Percentiles rank a stretch among this genome's conserved stretches.
These are phyloP conservation scores for Lepus townsendii DNA, from an alignment of 2,797 vertebrate genomes.

Conservation along the genomic window DNA sequence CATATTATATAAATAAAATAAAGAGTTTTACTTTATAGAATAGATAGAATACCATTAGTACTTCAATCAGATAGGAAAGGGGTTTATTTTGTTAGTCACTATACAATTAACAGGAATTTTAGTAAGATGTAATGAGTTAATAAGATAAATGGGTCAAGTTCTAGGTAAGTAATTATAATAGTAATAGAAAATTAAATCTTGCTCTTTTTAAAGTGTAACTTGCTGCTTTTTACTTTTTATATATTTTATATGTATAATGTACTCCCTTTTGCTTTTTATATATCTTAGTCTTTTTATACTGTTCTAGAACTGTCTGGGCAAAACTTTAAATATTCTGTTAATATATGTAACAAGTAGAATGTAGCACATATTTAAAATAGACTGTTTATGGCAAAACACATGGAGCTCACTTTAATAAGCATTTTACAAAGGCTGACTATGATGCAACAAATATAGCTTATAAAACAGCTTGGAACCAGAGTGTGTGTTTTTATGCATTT, in stretches of 20 bases:
- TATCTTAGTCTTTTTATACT: conserved; percentile 33
- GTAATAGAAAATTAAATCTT: conserved; percentile 56
- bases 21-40: not conserved
- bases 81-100: conserved; percentile 6
- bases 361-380: conserved; percentile 73
- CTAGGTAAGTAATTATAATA: conserved; percentile 50
- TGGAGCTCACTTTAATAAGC: conserved; percentile 65
- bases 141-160: not conserved
- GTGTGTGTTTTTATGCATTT: conserved; percentile 63
- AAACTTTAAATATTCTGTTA: conserved; percentile 43
- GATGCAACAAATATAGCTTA: conserved; percentile 64
- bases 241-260: conserved; percentile 23
- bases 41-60: not conserved
- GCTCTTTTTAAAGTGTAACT: conserved; percentile 25
- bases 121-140: conserved; percentile 16
- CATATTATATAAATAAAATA: not conserved
- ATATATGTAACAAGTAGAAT: conserved; percentile 42
- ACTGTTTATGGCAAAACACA: conserved; percentile 68
- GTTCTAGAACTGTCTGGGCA: too few relatives aligned
- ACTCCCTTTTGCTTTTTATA: not conserved
- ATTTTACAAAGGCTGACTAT: conserved; percentile 46
- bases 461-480: conserved; percentile 65
- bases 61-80: not conserved
- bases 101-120: conserved; percentile 9
- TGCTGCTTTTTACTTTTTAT: conserved; percentile 20